Evolutionary conservation across 2,888 invertebrate species (phyloP), one percentile per base, ranked within the genome.

Genomic region (Macrosoma leucophasiata): DNA sequence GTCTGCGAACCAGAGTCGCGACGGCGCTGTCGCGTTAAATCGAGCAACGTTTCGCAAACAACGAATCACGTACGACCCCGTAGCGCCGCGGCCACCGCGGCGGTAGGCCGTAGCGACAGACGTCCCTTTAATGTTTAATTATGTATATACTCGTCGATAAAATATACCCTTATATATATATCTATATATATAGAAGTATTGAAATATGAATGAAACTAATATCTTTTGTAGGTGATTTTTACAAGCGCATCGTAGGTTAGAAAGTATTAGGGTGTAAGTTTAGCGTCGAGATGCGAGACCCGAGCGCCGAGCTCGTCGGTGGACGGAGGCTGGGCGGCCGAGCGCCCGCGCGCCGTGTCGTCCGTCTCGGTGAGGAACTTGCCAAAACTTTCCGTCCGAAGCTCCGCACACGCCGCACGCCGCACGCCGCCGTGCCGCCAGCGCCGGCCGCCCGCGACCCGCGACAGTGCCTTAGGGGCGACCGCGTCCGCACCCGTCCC

Each of bases 151-250:
- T 74, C 68, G 69, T 74, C 71, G 69, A 72, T 77, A 81, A 73
- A 76, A 74, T 84, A 81, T 84, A 82, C 78, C 75, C 75, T 70
- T 75, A 77, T 82, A 81, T 78, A 79, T 74, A 78, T 84, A 84
- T 74, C 69, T 75, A 77, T 82, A 81, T 78, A 79, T 74, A 78
- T 84, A 84, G 75, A 78, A 64, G 64, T 79, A 77, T 65, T 67
- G 62, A 77, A 79, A 81, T 75, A 75, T 74, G 82, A 75, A 84
- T 76, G 81, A 81, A 84, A 82, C 74, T 84, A 84, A 84, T 85
- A 85, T 85, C 84, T 85, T 85, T 84, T 85, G 84, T 85, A 85
- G 84, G 78, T 74, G 81, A 84, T 81, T 82, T 84, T 85, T 85
- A 85, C 84, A 85, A 84, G 72, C 71, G 82, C 81, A 81, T 77